Evolutionary conservation across 2,888 invertebrate species (phyloP).

Genomic region (Papilio demoleus): DNA sequence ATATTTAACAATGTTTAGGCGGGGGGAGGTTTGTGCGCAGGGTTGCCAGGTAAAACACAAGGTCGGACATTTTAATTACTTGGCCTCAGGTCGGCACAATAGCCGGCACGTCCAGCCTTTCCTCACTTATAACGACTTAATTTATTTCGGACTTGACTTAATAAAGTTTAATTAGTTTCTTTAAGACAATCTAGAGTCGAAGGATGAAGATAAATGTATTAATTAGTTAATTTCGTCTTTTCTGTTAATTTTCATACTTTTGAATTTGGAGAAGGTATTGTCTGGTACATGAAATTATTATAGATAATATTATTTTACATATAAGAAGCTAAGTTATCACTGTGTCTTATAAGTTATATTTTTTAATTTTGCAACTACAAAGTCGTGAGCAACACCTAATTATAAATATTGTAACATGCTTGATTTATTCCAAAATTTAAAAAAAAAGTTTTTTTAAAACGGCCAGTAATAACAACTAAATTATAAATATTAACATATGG

Average conservation of each 20-base stretch:
- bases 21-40: neutral
- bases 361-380: no score
- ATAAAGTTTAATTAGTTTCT: constrained; percentile 35
- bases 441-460: no score
- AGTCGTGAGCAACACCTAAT: no score
- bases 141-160: constrained; percentile 32
- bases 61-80: constrained; percentile 36
- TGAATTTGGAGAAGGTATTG: neutral
- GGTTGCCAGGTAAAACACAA: constrained; percentile 9
- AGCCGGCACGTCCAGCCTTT: constrained; percentile 24
- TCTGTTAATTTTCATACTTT: neutral
- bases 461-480: neutral
- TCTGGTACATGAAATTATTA: no score
- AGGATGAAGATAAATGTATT: neutral
- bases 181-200: constrained; percentile 1
- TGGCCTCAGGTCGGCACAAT: constrained; percentile 21
- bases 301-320: no score
- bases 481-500: neutral
- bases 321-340: no score
- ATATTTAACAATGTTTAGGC: neutral
- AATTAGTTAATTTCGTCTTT: neutral
- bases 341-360: no score
- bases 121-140: constrained; percentile 18
- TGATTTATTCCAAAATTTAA: no score
- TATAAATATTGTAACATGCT: no score